These are phyloP conservation scores for Porites australiensis DNA, from an alignment of 64 coral and sea anemone species.

Conservation along the genomic window DNA sequence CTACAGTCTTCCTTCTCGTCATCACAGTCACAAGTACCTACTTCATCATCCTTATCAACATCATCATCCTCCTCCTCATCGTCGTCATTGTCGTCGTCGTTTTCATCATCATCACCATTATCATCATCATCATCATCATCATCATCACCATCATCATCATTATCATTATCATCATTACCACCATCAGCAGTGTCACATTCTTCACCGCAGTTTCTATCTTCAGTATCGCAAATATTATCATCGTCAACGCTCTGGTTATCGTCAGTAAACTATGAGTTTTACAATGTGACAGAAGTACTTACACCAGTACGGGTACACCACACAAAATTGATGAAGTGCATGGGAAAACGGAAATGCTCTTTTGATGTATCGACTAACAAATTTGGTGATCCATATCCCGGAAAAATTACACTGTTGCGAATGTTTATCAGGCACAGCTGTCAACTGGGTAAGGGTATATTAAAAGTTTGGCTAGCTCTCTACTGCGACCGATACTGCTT, in stretches of 20 bases:
- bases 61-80: not conserved
- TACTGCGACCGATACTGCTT: too few relatives aligned
- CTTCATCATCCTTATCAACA: not conserved
- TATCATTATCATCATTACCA: not conserved
- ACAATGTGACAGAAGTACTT: not conserved
- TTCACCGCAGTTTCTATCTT: not conserved
- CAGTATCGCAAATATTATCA: not conserved
- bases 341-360: not conserved
- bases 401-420: not conserved
- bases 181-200: not conserved
- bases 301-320: not conserved
- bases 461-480: too few relatives aligned
- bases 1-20: not conserved
- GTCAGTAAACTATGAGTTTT: not conserved
- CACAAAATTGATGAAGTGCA: not conserved
- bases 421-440: slow-evolving; percentile 24
- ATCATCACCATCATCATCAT: not conserved
- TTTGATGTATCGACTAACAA: not conserved
- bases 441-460: slow-evolving; percentile 4
- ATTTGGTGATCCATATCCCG: not conserved
- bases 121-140: not conserved
- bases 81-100: not conserved
- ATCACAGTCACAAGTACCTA: not conserved
- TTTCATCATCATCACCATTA: not conserved
- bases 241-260: not conserved